Base-by-base conservation (phyloP, 2,113 vertebrate genomes). In the Syngnathus floridae region DNA sequence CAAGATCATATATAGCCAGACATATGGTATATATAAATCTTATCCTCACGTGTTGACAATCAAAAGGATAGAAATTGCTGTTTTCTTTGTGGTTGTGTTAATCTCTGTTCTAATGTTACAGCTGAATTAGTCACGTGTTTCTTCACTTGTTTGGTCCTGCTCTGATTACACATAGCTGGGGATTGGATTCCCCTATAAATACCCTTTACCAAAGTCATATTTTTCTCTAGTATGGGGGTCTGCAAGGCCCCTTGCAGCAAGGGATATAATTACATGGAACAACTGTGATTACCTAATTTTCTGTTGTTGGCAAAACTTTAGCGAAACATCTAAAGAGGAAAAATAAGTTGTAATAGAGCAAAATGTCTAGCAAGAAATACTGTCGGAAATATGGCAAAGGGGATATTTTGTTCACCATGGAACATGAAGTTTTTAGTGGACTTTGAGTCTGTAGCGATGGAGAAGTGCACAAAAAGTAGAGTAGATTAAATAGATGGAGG, bases 111-210 rank as follows among this genome's bases (percentile, higher is more conserved):
- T 62, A 54, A 63, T 73, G 65, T 48, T 71, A 52, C 21, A 22
- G 37, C 36, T 41, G 40, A 7, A 43, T 31, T 31, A 31, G 43
- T 71, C 58, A 9, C 61, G 49, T 75, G 59, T 63, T 36, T 61
- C 65, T 48, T 59, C 40, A 60, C 37, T 41, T 68, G 40, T 75
- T 76, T 71, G 57, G 36, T 58, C 60, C 54, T 56, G 52, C 69
- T 74, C 52, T 65, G 59, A 60, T 61, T 71, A 69, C 75, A 77
- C 64, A 61, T 68, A 38, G 67, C 31, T 37, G 66, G 13, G 55
- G 65, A 63, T 82, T 73, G 64, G 55, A 67, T 79, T 81, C 37
- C 72, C 74, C 65, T 71, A 80, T 67, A 79, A 78, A 84, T 74
- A 83, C 16, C 70, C 67, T 57, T 49, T 68, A 54, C 19, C 65